Base-by-base conservation (phyloP, 2,888 invertebrate genomes). In the Parascotia fuliginaria region DNA sequence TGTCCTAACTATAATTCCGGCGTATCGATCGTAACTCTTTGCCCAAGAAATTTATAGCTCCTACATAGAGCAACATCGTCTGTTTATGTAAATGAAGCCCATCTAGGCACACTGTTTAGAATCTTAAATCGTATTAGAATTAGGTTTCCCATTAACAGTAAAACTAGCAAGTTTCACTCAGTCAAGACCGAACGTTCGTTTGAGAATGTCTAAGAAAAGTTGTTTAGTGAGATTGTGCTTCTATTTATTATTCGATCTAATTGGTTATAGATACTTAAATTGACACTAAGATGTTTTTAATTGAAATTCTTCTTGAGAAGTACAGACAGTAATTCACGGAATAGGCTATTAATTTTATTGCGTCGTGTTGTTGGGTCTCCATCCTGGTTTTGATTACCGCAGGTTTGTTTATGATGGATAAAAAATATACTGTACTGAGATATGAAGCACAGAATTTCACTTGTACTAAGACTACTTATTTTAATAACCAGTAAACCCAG, bases 11-110 rank as follows among this genome's bases (percentile, higher is more conserved):
- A 67, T 62, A 67, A 65, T 65, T 60, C 60, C 50, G 31, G 40
- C 50, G 42, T 60, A 60, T 64, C 50, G 59, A 50, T 60, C 68
- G 64, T 73, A 73, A 61, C 65, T 51, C 66, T 60, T 63, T 50
- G 50, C 56, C 40, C 54, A 34, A 40, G 39, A 55, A 62, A 70
- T 72, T 75, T 73, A 73, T 68, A 44, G 56, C 68, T 47, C 29
- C 42, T 50, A 50, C 63, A 47, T 55, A 56, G 54, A 60, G 69
- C 62, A 70, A 60, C 60, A 55, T 60, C 64, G 71, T 49, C 63
- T 65, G 67, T 69, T 73, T 65, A 72, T 72, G 72, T 69, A 67
- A 74, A 73, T 74, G 51, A 65, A 58, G 38, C 41, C 66, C 62
- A 65, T 60, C 65, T 60, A 49, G 58, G 54, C 57, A 51, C 56